Conservation (phyloP, 2,888 invertebrate genomes). For the Eubasilissa splendida region DNA sequence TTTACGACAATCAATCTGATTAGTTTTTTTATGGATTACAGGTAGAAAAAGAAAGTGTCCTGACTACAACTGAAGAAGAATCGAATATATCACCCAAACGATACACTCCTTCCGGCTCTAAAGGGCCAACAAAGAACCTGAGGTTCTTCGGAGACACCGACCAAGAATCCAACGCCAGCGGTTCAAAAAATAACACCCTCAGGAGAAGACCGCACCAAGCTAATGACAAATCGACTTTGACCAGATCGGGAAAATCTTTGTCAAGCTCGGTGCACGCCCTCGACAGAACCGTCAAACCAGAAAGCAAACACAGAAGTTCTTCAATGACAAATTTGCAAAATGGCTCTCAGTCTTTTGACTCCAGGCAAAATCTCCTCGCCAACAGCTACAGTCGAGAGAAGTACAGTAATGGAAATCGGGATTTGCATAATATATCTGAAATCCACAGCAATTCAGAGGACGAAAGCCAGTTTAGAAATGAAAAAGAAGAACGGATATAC, state of each 20-base stretch:
- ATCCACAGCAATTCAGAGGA: conserved; percentile 69
- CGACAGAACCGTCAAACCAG: conserved; percentile 67
- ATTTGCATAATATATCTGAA: conserved; percentile 64
- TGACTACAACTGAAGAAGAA: conserved; percentile 75
- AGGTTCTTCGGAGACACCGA: conserved; percentile 91
- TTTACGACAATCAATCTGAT: no score
- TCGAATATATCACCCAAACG: conserved; percentile 62
- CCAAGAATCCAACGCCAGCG: conserved; percentile 79
- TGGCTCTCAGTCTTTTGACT: conserved; percentile 59
- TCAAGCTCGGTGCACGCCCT: conserved; percentile 69
- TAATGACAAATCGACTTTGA: conserved; percentile 40
- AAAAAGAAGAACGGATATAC: conserved; percentile 43
- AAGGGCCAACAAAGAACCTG: conserved; percentile 78
- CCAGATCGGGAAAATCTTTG: conserved; percentile 61
- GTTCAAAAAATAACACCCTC: conserved; percentile 61
- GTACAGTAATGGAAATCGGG: conserved; percentile 57
- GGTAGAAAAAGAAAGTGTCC: conserved; percentile 69
- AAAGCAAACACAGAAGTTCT: conserved; percentile 67
- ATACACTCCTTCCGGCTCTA: conserved; percentile 65
- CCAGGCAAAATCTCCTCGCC: conserved; percentile 51
- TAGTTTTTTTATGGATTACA: conserved; percentile 59
- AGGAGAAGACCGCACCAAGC: conserved; percentile 61
- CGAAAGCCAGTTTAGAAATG: conserved; percentile 66
- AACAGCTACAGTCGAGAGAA: conserved; percentile 57
- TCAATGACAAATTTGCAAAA: conserved; percentile 68